Percentiles rank a stretch among this genome's conserved stretches.
phyloP scores from a whole-genome alignment of 1,140 invertebrate species.

The Neodiprion virginianus region DNA sequence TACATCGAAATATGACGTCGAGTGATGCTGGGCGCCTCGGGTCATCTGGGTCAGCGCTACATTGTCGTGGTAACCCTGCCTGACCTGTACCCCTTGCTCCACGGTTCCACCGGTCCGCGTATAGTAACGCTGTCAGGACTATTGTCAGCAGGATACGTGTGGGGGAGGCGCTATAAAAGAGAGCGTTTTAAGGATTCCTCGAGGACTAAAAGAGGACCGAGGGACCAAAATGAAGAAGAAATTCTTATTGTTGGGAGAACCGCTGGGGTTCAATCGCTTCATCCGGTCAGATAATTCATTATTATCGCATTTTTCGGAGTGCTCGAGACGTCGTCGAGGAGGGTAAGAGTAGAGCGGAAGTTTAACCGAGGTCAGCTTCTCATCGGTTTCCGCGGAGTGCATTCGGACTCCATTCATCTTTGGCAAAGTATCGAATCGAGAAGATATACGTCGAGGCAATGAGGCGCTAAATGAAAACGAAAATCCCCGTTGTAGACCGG shows the following conservation, averaged over 20 bases:
- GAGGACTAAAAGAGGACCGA: neutral
- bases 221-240: neutral
- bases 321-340: neutral
- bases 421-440: slow-evolving; percentile 1
- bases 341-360: neutral
- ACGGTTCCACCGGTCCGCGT: neutral
- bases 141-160: neutral
- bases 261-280: neutral
- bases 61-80: neutral
- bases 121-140: neutral
- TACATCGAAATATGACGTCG: neutral
- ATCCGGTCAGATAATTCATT: neutral
- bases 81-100: neutral
- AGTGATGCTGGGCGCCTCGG: neutral
- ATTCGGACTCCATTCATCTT: neutral
- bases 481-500: neutral
- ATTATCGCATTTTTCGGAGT: neutral
- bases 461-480: neutral
- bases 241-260: too few relatives aligned
- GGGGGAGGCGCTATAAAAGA: neutral
- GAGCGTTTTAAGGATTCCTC: neutral
- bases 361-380: neutral
- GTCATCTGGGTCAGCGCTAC: neutral
- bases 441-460: neutral
- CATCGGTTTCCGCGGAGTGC: neutral